Percentiles rank a stretch among this genome's conserved stretches.
phyloP scores from a whole-genome alignment of 2,113 vertebrate genomes.

The Crotalus helleri region DNA sequence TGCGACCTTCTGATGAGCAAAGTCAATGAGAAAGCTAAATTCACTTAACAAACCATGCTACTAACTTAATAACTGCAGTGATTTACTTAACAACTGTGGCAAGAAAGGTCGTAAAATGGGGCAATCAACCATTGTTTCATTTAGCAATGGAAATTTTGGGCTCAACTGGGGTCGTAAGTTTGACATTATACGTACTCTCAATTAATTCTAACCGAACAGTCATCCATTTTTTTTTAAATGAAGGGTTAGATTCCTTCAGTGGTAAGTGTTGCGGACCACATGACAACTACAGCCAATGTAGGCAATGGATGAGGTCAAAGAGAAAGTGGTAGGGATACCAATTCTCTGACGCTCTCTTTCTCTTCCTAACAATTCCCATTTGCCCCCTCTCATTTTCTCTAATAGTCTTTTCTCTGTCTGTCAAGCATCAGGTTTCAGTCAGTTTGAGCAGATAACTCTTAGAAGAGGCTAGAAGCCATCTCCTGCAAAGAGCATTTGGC shows the following conservation, averaged over 20 bases:
- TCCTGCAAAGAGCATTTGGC: neutral
- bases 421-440: neutral
- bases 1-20: neutral
- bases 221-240: neutral
- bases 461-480: neutral
- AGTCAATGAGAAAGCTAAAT: neutral
- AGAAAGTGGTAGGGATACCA: neutral
- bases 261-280: neutral
- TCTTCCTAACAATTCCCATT: neutral
- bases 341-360: neutral
- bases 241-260: neutral
- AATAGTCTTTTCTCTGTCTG: neutral
- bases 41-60: neutral
- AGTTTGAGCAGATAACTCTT: neutral
- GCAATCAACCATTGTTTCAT: neutral
- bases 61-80: neutral
- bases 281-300: neutral
- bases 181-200: neutral
- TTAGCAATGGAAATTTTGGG: neutral
- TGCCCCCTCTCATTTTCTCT: neutral
- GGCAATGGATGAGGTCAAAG: neutral
- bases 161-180: neutral
- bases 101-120: neutral
- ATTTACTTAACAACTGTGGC: neutral
- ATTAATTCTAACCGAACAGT: neutral